A percentile compares a stretch with the other conserved stretches of the same genome.
Evolutionary conservation across 92 coral and sea anemone genomes (phyloP).

Genomic region (Hydrozoanthus gracilis): DNA sequence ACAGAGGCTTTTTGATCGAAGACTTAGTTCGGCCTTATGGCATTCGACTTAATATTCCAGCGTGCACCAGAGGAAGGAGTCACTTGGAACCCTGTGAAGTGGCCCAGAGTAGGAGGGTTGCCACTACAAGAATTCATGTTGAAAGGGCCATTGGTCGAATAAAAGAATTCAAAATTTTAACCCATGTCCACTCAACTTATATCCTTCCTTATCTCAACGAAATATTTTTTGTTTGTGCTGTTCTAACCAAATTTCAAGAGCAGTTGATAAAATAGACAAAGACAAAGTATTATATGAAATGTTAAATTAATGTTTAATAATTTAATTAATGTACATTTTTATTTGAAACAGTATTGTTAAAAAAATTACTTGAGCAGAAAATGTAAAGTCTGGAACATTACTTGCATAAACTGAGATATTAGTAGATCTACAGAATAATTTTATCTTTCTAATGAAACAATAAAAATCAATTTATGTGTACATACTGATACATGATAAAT

Average conservation of each 20-base stretch:
- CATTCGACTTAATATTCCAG: constrained; percentile 40
- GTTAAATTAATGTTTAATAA: too few relatives aligned
- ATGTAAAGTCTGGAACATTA: neutral
- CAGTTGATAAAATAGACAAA: neutral
- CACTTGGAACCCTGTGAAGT: constrained; percentile 47
- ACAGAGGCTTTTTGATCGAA: constrained; percentile 42
- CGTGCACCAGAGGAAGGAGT: constrained; percentile 34
- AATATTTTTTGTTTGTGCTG: constrained; percentile 23
- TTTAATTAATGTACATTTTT: neutral
- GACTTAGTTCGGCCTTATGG: constrained; percentile 29
- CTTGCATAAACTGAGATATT: neutral
- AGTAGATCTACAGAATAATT: neutral
- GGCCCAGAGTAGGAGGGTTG: constrained; percentile 29
- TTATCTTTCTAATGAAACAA: too few relatives aligned
- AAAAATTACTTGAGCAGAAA: neutral
- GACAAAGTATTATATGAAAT: neutral
- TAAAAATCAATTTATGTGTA: neutral
- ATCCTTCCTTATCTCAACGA: constrained; percentile 39
- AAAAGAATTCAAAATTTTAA: constrained; percentile 36
- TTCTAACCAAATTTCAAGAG: neutral
- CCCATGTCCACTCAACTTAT: constrained; percentile 41
- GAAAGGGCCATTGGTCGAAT: too few relatives aligned
- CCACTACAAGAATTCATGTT: constrained; percentile 1
- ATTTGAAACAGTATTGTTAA: neutral
- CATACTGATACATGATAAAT: neutral